A percentile compares a stretch with the other conserved stretches of the same genome.
These are phyloP conservation scores for Neoaliturus tenellus DNA, from an alignment of 2,888 invertebrate genomes.

Conservation along the genomic window DNA sequence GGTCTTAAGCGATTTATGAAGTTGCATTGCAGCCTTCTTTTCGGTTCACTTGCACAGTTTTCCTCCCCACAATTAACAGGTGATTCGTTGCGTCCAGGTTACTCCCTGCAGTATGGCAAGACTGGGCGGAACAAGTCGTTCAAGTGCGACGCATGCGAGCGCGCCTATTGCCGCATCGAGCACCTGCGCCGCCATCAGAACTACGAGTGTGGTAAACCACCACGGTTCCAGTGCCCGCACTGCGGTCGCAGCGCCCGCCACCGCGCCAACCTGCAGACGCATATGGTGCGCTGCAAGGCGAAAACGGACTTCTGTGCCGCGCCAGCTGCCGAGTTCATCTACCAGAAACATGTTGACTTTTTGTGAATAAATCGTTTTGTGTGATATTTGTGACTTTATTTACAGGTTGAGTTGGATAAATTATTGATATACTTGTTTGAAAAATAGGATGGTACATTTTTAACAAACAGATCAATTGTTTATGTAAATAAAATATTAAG, in stretches of 20 bases:
- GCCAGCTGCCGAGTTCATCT: background rate
- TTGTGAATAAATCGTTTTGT: background rate
- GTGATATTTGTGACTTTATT: background rate
- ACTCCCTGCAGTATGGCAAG: background rate
- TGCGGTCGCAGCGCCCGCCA: slow-evolving; percentile 69
- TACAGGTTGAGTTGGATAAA: background rate
- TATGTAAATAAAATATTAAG: too few species aligned
- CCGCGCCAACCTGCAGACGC: slow-evolving; percentile 68
- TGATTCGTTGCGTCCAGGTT: background rate
- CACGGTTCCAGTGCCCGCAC: slow-evolving; percentile 66
- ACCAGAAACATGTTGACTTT: background rate
- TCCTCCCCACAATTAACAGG: background rate
- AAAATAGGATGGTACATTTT: too few species aligned
- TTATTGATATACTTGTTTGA: too few species aligned
- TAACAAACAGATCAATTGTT: too few species aligned
- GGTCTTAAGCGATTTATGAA: too few species aligned
- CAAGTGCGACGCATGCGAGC: slow-evolving; percentile 65
- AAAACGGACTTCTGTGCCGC: background rate
- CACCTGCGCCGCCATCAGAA: slow-evolving; percentile 70
- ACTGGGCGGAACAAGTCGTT: slow-evolving; percentile 42
- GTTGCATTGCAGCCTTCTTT: too few species aligned
- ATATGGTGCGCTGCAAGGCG: slow-evolving; percentile 56
- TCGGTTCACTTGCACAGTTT: too few species aligned
- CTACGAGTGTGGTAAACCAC: slow-evolving; percentile 71
- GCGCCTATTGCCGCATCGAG: slow-evolving; percentile 63